These are phyloP conservation scores for Ibidorhyncha struthersii DNA, from an alignment of 2,113 vertebrate genomes.

Conservation along the genomic window DNA sequence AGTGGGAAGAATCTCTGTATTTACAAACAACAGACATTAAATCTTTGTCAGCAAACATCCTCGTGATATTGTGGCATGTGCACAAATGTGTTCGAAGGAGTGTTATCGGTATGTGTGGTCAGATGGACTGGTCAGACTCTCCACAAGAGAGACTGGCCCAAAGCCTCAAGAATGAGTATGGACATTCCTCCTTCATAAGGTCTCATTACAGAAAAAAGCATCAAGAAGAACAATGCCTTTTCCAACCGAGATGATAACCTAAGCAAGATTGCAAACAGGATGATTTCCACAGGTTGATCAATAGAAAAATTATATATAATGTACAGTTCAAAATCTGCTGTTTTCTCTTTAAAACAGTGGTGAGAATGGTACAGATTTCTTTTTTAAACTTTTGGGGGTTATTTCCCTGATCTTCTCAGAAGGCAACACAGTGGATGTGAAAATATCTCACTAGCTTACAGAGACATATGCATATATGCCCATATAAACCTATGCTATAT, in stretches of 20 bases:
- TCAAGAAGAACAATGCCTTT: background rate
- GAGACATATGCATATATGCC: background rate
- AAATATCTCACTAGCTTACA: background rate
- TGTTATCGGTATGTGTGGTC: background rate
- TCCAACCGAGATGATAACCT: background rate
- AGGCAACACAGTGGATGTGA: background rate
- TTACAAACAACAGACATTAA: background rate
- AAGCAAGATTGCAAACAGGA: background rate
- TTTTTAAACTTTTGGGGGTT: background rate
- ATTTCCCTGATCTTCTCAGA: background rate
- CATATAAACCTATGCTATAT: background rate
- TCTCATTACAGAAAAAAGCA: background rate
- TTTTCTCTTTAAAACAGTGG: background rate
- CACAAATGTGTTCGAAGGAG: background rate
- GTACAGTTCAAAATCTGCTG: background rate
- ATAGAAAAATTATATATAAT: background rate
- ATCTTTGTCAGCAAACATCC: background rate
- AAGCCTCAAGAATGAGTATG: background rate
- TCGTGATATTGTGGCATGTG: background rate
- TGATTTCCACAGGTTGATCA: background rate
- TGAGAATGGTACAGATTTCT: background rate
- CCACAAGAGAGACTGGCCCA: background rate
- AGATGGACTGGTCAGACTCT: background rate
- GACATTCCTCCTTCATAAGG: background rate
- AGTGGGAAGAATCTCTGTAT: background rate